Conservation (phyloP, 2,888 invertebrate species). For the Saturnia japonica region DNA sequence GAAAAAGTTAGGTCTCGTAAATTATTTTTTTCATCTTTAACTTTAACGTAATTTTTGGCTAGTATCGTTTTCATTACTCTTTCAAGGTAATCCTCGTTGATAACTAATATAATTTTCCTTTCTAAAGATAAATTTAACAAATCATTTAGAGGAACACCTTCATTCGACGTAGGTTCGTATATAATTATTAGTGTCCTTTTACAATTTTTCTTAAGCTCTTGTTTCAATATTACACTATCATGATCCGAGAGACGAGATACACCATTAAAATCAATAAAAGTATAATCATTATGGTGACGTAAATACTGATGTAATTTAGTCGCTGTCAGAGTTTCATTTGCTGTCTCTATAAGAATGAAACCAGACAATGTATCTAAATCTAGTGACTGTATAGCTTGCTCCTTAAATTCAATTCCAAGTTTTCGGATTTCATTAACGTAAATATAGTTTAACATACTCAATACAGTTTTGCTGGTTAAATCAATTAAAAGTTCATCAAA, state of each 20-base stretch:
- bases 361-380: background rate
- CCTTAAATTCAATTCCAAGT: background rate
- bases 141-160: background rate
- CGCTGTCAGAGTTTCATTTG: background rate
- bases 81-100: background rate
- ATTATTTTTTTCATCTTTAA: conserved; percentile 4
- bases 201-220: background rate
- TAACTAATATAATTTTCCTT: conserved; percentile 3
- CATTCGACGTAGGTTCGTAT: background rate
- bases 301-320: conserved; percentile 9
- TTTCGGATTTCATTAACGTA: conserved; percentile 6
- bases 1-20: background rate
- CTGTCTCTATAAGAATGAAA: background rate
- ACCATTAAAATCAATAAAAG: conserved; percentile 7
- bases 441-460: background rate
- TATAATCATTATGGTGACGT: background rate
- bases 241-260: background rate
- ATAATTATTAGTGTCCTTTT: background rate
- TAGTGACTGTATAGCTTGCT: background rate
- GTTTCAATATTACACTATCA: background rate
- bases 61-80: background rate
- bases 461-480: background rate
- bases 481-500: conserved; percentile 7
- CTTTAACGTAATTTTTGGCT: background rate
- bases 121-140: background rate